phyloP scores from a whole-genome alignment of 1,140 invertebrate species.

The Euura saliciscinereae region DNA sequence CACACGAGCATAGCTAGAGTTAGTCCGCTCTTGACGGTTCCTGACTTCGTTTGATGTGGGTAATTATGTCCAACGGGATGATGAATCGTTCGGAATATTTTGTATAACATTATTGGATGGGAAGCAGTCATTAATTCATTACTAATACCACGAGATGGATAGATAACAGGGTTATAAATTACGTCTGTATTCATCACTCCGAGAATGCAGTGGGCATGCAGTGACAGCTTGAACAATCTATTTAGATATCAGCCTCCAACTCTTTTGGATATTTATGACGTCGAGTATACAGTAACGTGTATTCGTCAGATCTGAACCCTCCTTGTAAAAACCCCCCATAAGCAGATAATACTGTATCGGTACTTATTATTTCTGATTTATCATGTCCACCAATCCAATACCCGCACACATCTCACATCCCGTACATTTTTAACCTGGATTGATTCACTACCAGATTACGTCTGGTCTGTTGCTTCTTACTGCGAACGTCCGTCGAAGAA shows the following conservation, averaged over 20 bases:
- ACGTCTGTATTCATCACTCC: conserved; percentile 44
- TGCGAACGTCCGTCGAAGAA: not conserved
- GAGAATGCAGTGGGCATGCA: conserved; percentile 28
- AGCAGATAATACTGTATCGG: not conserved
- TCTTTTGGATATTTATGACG: not conserved
- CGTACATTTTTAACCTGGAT: not conserved
- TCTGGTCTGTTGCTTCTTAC: not conserved
- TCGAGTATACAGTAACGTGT: not conserved
- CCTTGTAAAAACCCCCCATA: not conserved
- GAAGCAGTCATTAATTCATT: conserved; percentile 41
- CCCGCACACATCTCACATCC: not conserved
- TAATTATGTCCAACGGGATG: conserved; percentile 27
- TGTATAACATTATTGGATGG: conserved; percentile 37
- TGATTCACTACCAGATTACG: conserved; percentile 1
- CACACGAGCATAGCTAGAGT: not conserved
- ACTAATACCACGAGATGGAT: conserved; percentile 29
- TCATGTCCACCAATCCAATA: not conserved
- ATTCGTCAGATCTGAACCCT: not conserved
- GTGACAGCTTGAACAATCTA: conserved; percentile 19
- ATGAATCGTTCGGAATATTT: conserved; percentile 46
- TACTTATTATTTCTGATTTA: conserved; percentile 8
- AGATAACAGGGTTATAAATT: conserved; percentile 42
- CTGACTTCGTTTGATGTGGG: conserved; percentile 2
- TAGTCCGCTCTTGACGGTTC: not conserved
- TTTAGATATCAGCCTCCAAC: conserved; percentile 3